phyloP scores from a whole-genome alignment of 2,888 invertebrate genomes.

The Xanthia togata region DNA sequence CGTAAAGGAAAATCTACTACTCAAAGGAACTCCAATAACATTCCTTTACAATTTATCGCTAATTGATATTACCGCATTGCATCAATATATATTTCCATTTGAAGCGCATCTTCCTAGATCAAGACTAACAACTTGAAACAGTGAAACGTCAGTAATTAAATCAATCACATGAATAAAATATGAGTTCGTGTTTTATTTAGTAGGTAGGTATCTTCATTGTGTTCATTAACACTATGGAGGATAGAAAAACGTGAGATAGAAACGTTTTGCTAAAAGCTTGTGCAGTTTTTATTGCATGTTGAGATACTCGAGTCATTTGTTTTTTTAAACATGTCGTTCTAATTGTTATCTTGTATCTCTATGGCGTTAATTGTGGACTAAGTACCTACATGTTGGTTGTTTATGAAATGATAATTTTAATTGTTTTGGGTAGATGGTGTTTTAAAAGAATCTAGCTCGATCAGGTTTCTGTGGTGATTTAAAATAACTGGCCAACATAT shows the following conservation, averaged over 20 bases:
- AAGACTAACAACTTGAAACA: constrained; percentile 31
- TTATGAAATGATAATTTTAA: constrained; percentile 14
- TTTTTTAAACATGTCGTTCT: constrained; percentile 27
- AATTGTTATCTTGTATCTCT: constrained; percentile 15
- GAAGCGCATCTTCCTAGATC: constrained; percentile 13
- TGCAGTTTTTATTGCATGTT: constrained; percentile 22
- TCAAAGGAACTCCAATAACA: constrained; percentile 9
- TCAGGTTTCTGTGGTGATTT: neutral
- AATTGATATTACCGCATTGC: constrained; percentile 7
- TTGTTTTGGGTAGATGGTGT: neutral
- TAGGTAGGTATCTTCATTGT: constrained; percentile 63
- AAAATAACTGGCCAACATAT: neutral
- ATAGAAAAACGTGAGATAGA: constrained; percentile 59
- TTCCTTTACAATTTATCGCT: constrained; percentile 15
- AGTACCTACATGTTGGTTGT: neutral
- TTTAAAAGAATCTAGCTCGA: neutral
- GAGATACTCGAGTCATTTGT: constrained; percentile 24
- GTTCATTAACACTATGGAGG: constrained; percentile 62
- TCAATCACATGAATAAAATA: constrained; percentile 70
- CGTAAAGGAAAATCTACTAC: constrained; percentile 5
- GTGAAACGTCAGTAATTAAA: constrained; percentile 71
- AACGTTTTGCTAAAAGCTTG: constrained; percentile 37
- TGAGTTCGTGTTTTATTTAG: constrained; percentile 68
- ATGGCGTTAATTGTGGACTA: neutral
- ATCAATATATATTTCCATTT: constrained; percentile 12